Conservation (phyloP, 2,888 invertebrate genomes). For the Ashinkailepas kermadecensis region DNA sequence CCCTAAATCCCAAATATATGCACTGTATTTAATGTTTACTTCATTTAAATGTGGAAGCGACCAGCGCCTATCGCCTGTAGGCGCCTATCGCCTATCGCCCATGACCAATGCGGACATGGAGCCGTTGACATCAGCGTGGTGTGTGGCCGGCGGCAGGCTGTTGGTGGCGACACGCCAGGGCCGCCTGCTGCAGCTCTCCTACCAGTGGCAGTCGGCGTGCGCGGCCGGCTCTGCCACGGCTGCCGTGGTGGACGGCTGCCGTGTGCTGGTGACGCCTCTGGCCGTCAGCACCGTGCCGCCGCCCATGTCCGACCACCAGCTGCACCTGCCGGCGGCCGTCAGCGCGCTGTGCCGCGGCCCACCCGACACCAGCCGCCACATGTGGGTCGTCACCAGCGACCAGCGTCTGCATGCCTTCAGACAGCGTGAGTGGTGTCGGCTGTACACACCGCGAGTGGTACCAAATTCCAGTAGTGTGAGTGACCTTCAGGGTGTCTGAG, state of each 20-base stretch:
- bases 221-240: constrained; percentile 27
- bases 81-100: too few species aligned
- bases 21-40: too few species aligned
- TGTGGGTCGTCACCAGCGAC: constrained; percentile 1
- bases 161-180: not conserved
- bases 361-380: too few species aligned
- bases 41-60: too few species aligned
- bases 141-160: not conserved
- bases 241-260: constrained; percentile 36
- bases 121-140: too few species aligned
- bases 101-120: too few species aligned
- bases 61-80: too few species aligned
- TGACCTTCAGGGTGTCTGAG: too few species aligned
- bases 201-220: not conserved
- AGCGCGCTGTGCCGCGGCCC: not conserved
- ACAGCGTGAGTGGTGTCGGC: not conserved
- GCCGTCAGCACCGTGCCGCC: constrained; percentile 68
- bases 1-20: too few species aligned
- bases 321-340: constrained; percentile 46
- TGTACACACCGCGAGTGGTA: not conserved
- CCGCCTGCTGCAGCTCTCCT: not conserved
- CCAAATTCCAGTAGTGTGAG: too few species aligned
- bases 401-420: not conserved
- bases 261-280: constrained; percentile 62
- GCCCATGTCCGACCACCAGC: constrained; percentile 61